Conservation (phyloP, 2,888 invertebrate species). For the Brenthis daphne region DNA sequence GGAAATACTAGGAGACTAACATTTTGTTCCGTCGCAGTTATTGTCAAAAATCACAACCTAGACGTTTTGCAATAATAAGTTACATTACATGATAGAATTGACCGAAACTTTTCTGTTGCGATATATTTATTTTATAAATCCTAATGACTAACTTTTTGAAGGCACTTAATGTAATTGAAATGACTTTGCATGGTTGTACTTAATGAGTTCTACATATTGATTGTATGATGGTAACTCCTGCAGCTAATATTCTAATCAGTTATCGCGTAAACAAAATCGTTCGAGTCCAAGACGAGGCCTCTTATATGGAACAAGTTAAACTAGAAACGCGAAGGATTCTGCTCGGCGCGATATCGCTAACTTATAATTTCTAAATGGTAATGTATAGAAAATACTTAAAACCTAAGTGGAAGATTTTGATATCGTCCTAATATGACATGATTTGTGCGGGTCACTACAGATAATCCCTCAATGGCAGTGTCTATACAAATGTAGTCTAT, state of each 20-base stretch:
- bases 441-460: constrained; percentile 49
- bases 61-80: constrained; percentile 56
- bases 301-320: constrained; percentile 20
- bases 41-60: constrained; percentile 64
- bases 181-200: constrained; percentile 76
- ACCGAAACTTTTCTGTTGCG: constrained; percentile 48
- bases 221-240: constrained; percentile 80
- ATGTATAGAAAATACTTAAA: constrained; percentile 75
- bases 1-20: constrained; percentile 15
- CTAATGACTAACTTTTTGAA: constrained; percentile 80
- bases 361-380: constrained; percentile 79
- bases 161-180: constrained; percentile 79
- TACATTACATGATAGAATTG: constrained; percentile 49
- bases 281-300: constrained; percentile 44
- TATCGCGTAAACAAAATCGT: constrained; percentile 59
- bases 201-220: constrained; percentile 75
- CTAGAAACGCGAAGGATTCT: constrained; percentile 32
- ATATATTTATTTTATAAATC: constrained; percentile 65
- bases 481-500: constrained; percentile 52
- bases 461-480: constrained; percentile 61
- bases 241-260: constrained; percentile 62
- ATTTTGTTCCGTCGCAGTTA: constrained; percentile 22
- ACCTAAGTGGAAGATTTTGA: constrained; percentile 74
- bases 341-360: constrained; percentile 55
- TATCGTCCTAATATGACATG: constrained; percentile 55